Conservation (phyloP, 30 jellyfish, hydroid and myxozoan species). For the Morbakka virulenta region DNA sequence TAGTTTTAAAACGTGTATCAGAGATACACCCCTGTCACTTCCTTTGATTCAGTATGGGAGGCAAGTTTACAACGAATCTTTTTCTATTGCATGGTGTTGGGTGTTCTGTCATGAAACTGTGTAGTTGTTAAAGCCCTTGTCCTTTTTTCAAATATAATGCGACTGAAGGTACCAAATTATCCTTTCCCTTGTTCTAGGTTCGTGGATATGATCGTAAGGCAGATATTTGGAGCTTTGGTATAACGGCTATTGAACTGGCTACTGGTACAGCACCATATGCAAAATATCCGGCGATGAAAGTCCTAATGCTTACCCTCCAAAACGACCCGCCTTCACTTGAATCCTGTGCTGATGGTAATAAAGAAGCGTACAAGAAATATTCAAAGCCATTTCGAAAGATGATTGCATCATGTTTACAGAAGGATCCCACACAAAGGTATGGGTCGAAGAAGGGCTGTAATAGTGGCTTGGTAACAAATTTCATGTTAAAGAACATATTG, state of each 20-base stretch:
- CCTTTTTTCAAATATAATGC: neutral
- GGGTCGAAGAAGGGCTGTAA: slow-evolving; percentile 16
- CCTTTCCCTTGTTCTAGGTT: slow-evolving; percentile 27
- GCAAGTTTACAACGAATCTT: no score
- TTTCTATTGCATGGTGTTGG: no score
- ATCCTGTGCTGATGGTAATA: slow-evolving; percentile 81
- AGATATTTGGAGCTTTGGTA: slow-evolving; percentile 99
- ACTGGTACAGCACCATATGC: slow-evolving; percentile 99
- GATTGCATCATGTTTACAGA: slow-evolving; percentile 88
- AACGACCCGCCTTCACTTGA: slow-evolving; percentile 98
- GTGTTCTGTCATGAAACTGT: no score
- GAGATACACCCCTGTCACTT: no score
- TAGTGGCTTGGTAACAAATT: neutral
- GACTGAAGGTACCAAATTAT: neutral
- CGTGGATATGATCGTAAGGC: slow-evolving; percentile 92
- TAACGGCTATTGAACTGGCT: slow-evolving; percentile 96
- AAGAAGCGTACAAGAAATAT: slow-evolving; percentile 89
- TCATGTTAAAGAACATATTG: neutral
- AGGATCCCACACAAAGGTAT: slow-evolving; percentile 80
- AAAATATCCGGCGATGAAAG: slow-evolving; percentile 97
- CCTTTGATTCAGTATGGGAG: no score
- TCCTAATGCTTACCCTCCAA: slow-evolving; percentile 88
- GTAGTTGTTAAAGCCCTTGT: no score
- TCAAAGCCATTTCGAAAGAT: slow-evolving; percentile 86
- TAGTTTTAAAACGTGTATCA: no score